Evolutionary conservation across 37 sponge, comb jelly and placozoan genomes (phyloP).

Genomic region (Axinella damicornis): DNA sequence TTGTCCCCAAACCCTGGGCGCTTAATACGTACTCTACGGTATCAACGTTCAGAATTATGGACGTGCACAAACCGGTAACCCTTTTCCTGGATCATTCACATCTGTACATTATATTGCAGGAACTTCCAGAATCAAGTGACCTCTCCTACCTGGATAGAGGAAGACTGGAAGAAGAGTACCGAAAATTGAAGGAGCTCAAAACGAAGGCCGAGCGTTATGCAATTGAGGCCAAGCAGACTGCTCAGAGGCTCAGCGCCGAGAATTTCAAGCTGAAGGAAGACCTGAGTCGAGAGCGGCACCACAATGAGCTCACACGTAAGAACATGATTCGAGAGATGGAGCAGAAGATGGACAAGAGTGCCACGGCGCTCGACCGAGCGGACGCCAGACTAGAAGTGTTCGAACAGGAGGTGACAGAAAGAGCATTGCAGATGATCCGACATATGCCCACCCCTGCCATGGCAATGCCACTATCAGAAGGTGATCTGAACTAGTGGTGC

Average conservation of each 20-base stretch:
- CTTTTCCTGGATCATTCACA: no score
- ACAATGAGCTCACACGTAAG: slow-evolving; percentile 42
- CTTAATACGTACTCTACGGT: no score
- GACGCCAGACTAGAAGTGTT: slow-evolving; percentile 4
- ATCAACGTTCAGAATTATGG: no score
- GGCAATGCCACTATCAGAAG: no score
- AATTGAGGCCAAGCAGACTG: slow-evolving; percentile 61
- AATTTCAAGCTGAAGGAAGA: slow-evolving; percentile 59
- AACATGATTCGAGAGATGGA: slow-evolving; percentile 36
- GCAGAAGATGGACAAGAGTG: background rate
- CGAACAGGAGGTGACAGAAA: background rate
- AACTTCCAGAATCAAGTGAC: slow-evolving; percentile 25
- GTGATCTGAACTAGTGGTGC: no score
- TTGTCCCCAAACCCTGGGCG: no score
- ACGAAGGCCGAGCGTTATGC: slow-evolving; percentile 60
- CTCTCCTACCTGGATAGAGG: slow-evolving; percentile 12
- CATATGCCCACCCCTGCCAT: background rate
- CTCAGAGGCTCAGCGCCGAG: slow-evolving; percentile 63
- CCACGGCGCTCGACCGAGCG: no score
- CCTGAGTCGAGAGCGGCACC: slow-evolving; percentile 32
- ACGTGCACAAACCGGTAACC: no score
- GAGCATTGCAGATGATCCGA: slow-evolving; percentile 4
- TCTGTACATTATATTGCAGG: slow-evolving; percentile 38
- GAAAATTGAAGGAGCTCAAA: slow-evolving; percentile 54
- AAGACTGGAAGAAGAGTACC: slow-evolving; percentile 33